Evolutionary conservation across 1,140 invertebrate genomes (phyloP).

Genomic region (Caenorhabditis elegans): DNA sequence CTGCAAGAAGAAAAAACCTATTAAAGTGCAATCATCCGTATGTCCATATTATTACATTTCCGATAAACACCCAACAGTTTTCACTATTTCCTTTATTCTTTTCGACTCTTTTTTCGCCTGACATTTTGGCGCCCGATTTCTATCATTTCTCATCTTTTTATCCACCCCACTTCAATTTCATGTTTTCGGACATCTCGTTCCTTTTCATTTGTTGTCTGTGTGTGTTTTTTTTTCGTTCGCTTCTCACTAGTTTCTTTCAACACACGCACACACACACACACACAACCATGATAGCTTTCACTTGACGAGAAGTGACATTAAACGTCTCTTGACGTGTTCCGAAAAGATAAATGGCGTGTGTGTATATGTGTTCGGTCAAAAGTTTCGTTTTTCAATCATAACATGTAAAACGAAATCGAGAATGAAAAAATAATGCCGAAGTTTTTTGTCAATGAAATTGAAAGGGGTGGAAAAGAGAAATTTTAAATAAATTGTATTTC

Average conservation of each 20-base stretch:
- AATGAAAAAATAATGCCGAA: neutral
- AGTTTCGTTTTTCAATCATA: slow-evolving; percentile 17
- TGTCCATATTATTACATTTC: neutral
- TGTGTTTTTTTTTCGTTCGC: too few relatives aligned
- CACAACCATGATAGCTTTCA: slow-evolving; percentile 30
- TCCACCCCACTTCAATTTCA: neutral
- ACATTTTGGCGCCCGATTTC: neutral
- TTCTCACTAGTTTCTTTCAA: slow-evolving; percentile 5
- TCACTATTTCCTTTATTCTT: too few relatives aligned
- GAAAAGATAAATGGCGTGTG: neutral
- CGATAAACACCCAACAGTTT: slow-evolving; percentile 6
- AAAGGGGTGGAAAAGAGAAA: neutral
- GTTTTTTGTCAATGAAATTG: neutral
- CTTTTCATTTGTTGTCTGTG: too few relatives aligned
- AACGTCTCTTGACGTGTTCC: neutral
- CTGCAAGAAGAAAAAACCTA: slow-evolving; percentile 16
- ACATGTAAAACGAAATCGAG: neutral
- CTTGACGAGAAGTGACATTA: neutral
- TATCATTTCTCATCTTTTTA: neutral
- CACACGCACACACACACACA: too few relatives aligned
- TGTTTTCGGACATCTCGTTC: neutral
- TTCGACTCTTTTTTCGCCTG: neutral
- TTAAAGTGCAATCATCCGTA: slow-evolving; percentile 22
- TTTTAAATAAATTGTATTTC: too few relatives aligned
- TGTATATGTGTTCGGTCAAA: neutral